A percentile compares a stretch with the other conserved stretches of the same genome.
Conservation (phyloP, 1,140 invertebrate genomes). For the Brachionus calyciflorus region DNA sequence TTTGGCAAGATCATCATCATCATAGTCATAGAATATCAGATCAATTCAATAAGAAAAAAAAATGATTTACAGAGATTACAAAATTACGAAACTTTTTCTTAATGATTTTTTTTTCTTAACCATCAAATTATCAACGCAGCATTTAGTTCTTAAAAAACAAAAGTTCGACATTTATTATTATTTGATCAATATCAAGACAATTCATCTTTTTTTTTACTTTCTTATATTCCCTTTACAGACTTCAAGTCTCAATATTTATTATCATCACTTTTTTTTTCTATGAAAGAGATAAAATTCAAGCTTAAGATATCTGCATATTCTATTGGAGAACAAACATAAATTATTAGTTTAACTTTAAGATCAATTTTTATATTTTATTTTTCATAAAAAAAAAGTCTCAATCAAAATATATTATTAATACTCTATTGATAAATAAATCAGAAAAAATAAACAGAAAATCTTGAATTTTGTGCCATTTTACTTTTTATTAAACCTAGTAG, state of each 20-base stretch:
- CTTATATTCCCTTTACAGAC: conserved; percentile 14
- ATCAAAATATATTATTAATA: conserved; percentile 45
- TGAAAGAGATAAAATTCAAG: not conserved
- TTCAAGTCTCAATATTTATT: conserved; percentile 36
- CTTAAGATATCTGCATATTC: too few species aligned
- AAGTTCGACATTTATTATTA: conserved; percentile 45
- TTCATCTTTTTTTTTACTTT: not conserved
- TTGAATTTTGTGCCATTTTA: not conserved
- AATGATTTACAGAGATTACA: conserved; percentile 27
- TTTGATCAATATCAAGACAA: conserved; percentile 44
- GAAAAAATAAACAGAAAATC: conserved; percentile 27
- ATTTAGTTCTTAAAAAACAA: conserved; percentile 45
- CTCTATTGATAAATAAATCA: conserved; percentile 36
- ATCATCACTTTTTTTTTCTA: conserved; percentile 41
- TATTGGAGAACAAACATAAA: conserved; percentile 39
- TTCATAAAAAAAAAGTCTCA: conserved; percentile 25
- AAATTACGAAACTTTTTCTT: conserved; percentile 2
- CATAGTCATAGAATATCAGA: not conserved
- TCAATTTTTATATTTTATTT: not conserved
- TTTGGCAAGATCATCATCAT: not conserved
- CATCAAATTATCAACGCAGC: conserved; percentile 45
- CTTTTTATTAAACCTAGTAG: not conserved
- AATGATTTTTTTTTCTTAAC: conserved; percentile 13
- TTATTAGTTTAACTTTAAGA: conserved; percentile 44
- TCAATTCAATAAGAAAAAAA: too few species aligned